Conservation (phyloP, 1,140 invertebrate genomes). For the Drosophila murphyi region DNA sequence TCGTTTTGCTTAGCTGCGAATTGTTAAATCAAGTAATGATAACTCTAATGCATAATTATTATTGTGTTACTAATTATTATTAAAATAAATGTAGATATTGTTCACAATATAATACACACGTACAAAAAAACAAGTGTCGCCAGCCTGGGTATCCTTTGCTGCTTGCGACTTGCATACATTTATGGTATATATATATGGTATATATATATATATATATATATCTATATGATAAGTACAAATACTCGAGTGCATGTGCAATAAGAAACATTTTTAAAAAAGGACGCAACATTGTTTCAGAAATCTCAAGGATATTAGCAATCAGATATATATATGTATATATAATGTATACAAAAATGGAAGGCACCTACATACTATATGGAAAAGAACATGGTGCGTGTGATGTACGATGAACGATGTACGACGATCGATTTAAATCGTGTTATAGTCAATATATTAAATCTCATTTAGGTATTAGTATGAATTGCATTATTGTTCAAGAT, state of each 20-base stretch:
- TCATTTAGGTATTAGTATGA: conserved; percentile 56
- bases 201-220: conserved; percentile 43
- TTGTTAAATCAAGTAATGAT: conserved; percentile 22
- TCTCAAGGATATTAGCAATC: conserved; percentile 59
- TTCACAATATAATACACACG: conserved; percentile 64
- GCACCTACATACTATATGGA: conserved; percentile 24
- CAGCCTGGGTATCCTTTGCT: conserved; percentile 31
- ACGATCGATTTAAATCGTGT: conserved; percentile 34
- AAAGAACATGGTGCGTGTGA: conserved; percentile 31
- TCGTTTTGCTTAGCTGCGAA: conserved; percentile 52
- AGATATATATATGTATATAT: conserved; percentile 43
- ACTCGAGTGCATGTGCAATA: conserved; percentile 50
- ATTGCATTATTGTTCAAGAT: conserved; percentile 73
- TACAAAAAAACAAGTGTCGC: conserved; percentile 49
- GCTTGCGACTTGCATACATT: conserved; percentile 15
- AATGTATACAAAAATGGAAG: conserved; percentile 46
- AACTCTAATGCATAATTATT: conserved; percentile 64
- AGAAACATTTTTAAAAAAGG: conserved; percentile 66
- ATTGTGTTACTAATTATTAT: conserved; percentile 80
- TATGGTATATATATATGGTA: conserved; percentile 17
- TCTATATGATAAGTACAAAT: conserved; percentile 25
- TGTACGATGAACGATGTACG: conserved; percentile 54
- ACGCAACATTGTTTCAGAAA: conserved; percentile 66
- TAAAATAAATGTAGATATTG: conserved; percentile 82
- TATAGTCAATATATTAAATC: conserved; percentile 61